phyloP scores from a whole-genome alignment of 2,888 invertebrate species.

The Nesidiocoris tenuis region DNA sequence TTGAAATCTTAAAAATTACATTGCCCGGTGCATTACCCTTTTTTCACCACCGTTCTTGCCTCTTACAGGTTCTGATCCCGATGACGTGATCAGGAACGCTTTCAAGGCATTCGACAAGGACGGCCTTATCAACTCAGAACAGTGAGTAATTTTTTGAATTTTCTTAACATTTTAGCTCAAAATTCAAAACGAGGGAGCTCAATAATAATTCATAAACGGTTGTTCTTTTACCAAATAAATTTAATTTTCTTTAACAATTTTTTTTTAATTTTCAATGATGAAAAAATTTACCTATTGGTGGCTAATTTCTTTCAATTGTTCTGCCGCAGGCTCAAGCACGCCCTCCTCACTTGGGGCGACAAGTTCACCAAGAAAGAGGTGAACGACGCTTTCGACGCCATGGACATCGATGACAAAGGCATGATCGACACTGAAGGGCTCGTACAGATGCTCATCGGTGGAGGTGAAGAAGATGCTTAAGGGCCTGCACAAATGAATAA shows the following conservation, averaged over 20 bases:
- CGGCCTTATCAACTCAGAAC: slow-evolving; percentile 85
- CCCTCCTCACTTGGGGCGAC: slow-evolving; percentile 90
- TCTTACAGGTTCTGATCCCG: slow-evolving; percentile 76
- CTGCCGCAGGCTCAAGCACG: slow-evolving; percentile 72
- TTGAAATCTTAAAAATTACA: too few species aligned
- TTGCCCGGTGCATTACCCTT: too few species aligned
- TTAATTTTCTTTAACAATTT: too few species aligned
- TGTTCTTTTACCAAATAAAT: too few species aligned
- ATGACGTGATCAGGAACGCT: slow-evolving; percentile 86
- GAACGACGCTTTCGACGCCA: slow-evolving; percentile 89
- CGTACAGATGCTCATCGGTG: slow-evolving; percentile 84
- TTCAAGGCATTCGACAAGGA: slow-evolving; percentile 89
- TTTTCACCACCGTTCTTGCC: too few species aligned
- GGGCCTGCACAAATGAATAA: slow-evolving; percentile 25
- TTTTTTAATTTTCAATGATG: not conserved
- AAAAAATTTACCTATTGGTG: not conserved
- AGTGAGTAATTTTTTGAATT: too few species aligned
- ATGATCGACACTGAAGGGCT: slow-evolving; percentile 84
- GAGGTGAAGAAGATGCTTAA: slow-evolving; percentile 69
- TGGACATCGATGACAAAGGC: slow-evolving; percentile 84
- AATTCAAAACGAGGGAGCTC: too few species aligned
- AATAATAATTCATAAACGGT: too few species aligned
- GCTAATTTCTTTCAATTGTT: not conserved
- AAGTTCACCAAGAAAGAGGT: slow-evolving; percentile 86
- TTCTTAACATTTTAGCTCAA: too few species aligned